Base-by-base conservation (phyloP, 23 tunicate species). In the Styela clava region DNA sequence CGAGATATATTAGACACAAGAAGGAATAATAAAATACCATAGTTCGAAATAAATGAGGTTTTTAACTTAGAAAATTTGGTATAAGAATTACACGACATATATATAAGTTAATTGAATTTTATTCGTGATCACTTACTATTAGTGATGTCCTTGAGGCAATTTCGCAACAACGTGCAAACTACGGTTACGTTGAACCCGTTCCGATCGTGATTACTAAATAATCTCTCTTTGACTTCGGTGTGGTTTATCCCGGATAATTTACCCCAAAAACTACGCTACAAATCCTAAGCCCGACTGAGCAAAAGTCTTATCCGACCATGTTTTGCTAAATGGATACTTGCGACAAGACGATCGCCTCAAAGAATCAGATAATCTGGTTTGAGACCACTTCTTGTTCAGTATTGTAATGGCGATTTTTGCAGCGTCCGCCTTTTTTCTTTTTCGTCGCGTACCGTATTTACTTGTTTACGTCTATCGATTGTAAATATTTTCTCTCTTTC, bases 361-460 rank as follows among this genome's bases (percentile, higher is more conserved):
- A 76, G 52, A 76, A 24, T 76, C 64, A 56, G 81, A 76, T 76
- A 20, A 76, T 76, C 81, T 76, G 32, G 81, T 76, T 31, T 76
- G 81, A 52, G 65, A 76, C 63, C 81, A 76, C 81, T 76, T 76
- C 81, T 76, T 76, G 81, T 76, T 52, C 56, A 44, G 56, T 12
- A 12, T 5, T 44, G 52, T 76, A 44, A 44, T 76, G 81, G 81
- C 81, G 65, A 76, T 35, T 76, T 76, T 76, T 28, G 73, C n/a
- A 18, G 27, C 19, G 64, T 22, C 21, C n/a, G 63, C 23, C 31
- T 44, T 44, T 76, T 52, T 76, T 52, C 31, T 73, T 73, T 24
- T 44, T 27, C 44, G 31, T 22, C 64, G 22, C 31, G 21, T 21
- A 23, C 65, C 16, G 27, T 44, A 26, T 22, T 56, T 35, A 24